Conservation (phyloP, 1,140 invertebrate species). For the Drosophila elegans region DNA sequence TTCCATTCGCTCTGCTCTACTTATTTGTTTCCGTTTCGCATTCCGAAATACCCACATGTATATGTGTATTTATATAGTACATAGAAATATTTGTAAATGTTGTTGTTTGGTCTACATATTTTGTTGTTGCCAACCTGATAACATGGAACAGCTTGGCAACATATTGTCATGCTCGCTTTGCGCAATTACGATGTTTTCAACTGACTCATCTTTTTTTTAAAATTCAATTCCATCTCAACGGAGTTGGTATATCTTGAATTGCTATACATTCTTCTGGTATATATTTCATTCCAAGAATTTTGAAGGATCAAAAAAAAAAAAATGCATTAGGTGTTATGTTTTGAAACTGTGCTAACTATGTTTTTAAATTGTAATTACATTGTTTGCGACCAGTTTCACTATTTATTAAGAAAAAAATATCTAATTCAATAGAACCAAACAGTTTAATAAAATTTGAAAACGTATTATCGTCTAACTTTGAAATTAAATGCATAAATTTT, state of each 20-base stretch:
- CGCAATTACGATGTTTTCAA: neutral
- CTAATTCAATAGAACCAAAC: no score
- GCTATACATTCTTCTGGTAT: no score
- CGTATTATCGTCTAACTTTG: no score
- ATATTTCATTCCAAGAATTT: no score
- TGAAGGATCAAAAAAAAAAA: no score
- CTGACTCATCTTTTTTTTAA: constrained; percentile 16
- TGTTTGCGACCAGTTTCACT: neutral
- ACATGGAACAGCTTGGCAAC: constrained; percentile 36
- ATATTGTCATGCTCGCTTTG: constrained; percentile 18
- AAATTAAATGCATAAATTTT: no score
- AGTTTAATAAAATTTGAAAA: no score
- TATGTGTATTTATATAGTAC: neutral
- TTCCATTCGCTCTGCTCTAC: constrained; percentile 44
- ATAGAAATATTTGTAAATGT: constrained; percentile 29
- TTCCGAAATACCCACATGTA: constrained; percentile 53
- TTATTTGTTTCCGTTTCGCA: constrained; percentile 51
- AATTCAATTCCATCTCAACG: neutral
- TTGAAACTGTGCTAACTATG: no score
- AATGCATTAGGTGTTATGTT: no score
- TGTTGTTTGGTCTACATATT: constrained; percentile 33
- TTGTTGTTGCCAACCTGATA: constrained; percentile 51
- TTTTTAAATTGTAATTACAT: neutral
- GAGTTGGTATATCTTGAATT: no score
- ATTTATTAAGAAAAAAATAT: no score